These are phyloP conservation scores for Tineola bisselliella DNA, from an alignment of 2,888 invertebrate species.

Conservation along the genomic window DNA sequence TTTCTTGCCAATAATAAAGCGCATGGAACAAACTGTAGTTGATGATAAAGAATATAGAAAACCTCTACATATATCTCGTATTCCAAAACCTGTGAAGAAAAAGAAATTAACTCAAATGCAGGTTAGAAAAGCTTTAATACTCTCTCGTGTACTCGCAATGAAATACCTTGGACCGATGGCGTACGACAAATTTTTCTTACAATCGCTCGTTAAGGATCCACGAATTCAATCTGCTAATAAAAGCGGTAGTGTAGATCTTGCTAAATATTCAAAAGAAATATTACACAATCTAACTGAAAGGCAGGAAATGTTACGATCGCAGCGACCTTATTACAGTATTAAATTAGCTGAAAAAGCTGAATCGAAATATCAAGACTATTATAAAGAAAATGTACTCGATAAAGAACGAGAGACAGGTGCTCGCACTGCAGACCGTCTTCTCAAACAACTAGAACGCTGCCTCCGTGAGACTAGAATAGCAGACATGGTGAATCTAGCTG, in stretches of 20 bases:
- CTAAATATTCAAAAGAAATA: constrained; percentile 36
- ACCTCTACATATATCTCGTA: constrained; percentile 40
- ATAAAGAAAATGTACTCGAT: constrained; percentile 39
- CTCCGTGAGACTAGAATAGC: constrained; percentile 40
- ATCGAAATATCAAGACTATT: constrained; percentile 47
- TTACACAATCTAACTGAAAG: constrained; percentile 43
- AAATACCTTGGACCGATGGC: constrained; percentile 62
- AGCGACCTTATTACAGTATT: constrained; percentile 54
- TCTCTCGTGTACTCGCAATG: constrained; percentile 54
- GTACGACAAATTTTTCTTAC: constrained; percentile 56
- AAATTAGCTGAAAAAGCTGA: constrained; percentile 52
- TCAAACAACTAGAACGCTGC: constrained; percentile 44
- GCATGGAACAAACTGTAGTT: constrained; percentile 31
- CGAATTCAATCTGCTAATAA: constrained; percentile 49
- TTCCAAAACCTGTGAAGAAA: constrained; percentile 38
- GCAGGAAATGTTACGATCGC: constrained; percentile 54
- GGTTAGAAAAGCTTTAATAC: constrained; percentile 41
- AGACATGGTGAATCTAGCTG: constrained; percentile 51
- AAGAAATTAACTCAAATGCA: constrained; percentile 53
- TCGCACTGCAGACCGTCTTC: constrained; percentile 40
- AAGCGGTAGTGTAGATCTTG: constrained; percentile 36
- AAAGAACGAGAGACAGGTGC: constrained; percentile 50
- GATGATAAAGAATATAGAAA: constrained; percentile 34
- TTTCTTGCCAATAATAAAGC: constrained; percentile 51
- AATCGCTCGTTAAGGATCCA: constrained; percentile 38